phyloP scores from a whole-genome alignment of 2,888 invertebrate genomes.

The Bursaphelenchus okinawaensis region DNA sequence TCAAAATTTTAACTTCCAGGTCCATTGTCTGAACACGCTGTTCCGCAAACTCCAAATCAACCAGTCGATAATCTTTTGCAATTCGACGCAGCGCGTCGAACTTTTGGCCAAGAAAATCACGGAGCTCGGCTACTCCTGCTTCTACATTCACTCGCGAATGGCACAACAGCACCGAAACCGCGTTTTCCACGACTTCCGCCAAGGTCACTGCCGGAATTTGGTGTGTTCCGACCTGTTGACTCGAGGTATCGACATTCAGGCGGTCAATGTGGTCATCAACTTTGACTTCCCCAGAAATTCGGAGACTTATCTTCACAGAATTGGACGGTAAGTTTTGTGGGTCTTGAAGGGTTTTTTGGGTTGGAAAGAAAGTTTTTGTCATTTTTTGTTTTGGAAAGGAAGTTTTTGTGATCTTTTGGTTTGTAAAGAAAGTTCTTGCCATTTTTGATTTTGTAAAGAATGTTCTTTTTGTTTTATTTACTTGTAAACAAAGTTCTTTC shows the following conservation, averaged over 20 bases:
- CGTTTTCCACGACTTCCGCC: slow-evolving; percentile 31
- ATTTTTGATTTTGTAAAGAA: too few relatives aligned
- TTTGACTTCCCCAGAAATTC: slow-evolving; percentile 99
- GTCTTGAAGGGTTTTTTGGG: not conserved
- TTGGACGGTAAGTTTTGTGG: slow-evolving; percentile 77
- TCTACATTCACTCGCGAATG: slow-evolving; percentile 99
- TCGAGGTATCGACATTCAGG: slow-evolving; percentile 96
- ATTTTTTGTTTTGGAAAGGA: too few relatives aligned
- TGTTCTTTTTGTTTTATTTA: too few relatives aligned
- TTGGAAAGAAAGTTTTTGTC: too few relatives aligned
- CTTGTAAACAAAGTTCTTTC: too few relatives aligned
- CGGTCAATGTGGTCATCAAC: slow-evolving; percentile 99
- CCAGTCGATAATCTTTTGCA: slow-evolving; percentile 99
- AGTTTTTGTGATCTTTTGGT: too few relatives aligned
- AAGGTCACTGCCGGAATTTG: slow-evolving; percentile 90
- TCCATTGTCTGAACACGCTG: slow-evolving; percentile 97
- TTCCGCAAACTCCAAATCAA: slow-evolving; percentile 98
- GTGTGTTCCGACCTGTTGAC: slow-evolving; percentile 90
- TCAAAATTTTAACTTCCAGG: too few relatives aligned
- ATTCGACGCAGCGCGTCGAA: slow-evolving; percentile 98
- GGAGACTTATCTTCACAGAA: slow-evolving; percentile 97
- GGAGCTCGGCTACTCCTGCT: slow-evolving; percentile 98
- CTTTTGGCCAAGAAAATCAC: slow-evolving; percentile 96
- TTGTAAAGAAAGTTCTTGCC: too few relatives aligned
- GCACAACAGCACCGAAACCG: slow-evolving; percentile 72